These are phyloP conservation scores for Microtus richardsoni DNA, from an alignment of 2,113 vertebrate genomes.

Conservation along the genomic window DNA sequence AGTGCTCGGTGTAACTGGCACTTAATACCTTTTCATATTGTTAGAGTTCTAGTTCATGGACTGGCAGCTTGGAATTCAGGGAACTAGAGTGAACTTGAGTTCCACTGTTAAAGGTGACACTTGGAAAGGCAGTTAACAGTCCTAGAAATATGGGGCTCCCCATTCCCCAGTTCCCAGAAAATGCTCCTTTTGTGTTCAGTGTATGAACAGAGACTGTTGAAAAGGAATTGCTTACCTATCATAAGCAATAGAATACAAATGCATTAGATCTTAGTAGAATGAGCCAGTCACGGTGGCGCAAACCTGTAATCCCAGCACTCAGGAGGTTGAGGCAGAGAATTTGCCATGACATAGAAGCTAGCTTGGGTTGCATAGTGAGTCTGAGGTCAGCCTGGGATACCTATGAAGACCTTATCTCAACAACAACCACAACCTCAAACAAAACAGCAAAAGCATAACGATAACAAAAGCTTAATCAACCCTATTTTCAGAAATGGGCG, in stretches of 20 bases:
- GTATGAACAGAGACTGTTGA: background rate
- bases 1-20: background rate
- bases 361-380: background rate
- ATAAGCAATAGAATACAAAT: background rate
- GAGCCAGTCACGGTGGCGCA: no score
- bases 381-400: background rate
- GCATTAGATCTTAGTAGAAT: background rate
- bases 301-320: background rate
- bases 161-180: background rate
- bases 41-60: background rate
- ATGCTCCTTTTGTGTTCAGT: background rate
- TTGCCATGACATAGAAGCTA: background rate
- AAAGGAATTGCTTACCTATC: background rate
- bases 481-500: background rate
- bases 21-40: background rate
- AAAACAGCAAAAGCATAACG: background rate
- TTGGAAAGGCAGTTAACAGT: background rate
- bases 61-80: background rate
- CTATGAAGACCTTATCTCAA: background rate
- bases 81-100: background rate
- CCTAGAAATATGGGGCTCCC: background rate
- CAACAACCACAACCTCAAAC: background rate
- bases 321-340: background rate
- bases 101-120: conserved; percentile 35
- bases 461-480: background rate